Base-by-base conservation (phyloP, 2,797 vertebrate species). In the Apogon hyalosoma region DNA sequence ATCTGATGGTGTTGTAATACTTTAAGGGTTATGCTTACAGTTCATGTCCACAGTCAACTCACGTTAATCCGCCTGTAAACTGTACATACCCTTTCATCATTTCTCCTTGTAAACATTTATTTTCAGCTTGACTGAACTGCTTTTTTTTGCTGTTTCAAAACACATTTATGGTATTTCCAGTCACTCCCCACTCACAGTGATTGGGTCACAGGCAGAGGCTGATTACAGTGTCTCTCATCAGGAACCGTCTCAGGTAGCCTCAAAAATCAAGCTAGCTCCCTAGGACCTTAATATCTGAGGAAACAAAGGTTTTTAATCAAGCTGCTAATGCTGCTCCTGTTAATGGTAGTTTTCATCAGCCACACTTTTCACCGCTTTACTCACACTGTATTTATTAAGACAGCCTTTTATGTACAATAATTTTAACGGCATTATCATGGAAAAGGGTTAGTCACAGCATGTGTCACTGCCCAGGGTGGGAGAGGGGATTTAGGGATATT, bases 381-480 rank as follows among this genome's bases (percentile, higher is more conserved):
- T 36, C 61, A 48, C 67, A 74, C 39, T 65, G 60, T 56, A 69
- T 82, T 87, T 82, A 86, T 82, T 81, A 83, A 79, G 77, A 69
- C 70, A 80, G 13, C 21, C 72, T 77, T 79, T 71, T 81, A 61
- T 76, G 69, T 83, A 71, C 63, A 77, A 77, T 73, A 77, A 72
- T 85, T 63, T 79, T 73, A 75, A 79, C 16, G 24, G 72, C 71
- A 77, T 89, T 85, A 83, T 80, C 60, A 73, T 13, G 16, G 54
- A 77, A 86, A 73, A 78, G 85, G 69, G 76, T 90, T 88, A 79
- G 89, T 90, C 89, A 90, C 83, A 87, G 83, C 77, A 60, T 82
- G 82, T 82, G 87, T 87, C 82, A 72, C 57, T 81, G 82, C 84
- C 78, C 73, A 75, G 77, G 81, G 81, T 84, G 75, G 75, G 67